Evolutionary conservation across 2,113 vertebrate genomes (phyloP).

Genomic region (Fregata magnificens): DNA sequence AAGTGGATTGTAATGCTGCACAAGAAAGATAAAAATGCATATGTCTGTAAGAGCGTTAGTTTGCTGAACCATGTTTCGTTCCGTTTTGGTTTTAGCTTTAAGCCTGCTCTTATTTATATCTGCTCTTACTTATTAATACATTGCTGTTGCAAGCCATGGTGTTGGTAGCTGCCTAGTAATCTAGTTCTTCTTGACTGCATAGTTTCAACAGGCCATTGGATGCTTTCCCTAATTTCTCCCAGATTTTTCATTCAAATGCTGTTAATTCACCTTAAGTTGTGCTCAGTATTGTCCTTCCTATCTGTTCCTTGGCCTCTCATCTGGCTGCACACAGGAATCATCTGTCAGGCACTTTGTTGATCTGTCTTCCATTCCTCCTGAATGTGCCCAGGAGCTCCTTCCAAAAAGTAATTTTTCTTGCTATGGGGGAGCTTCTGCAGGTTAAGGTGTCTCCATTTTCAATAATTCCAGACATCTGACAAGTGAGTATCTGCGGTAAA

Average conservation of each 20-base stretch:
- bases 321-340: neutral
- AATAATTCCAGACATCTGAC: neutral
- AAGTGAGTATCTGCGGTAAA: neutral
- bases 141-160: neutral
- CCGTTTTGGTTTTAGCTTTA: neutral
- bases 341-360: neutral
- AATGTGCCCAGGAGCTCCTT: neutral
- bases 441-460: neutral
- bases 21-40: neutral
- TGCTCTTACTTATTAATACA: neutral
- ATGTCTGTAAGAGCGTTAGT: neutral
- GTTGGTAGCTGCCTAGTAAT: neutral
- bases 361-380: neutral
- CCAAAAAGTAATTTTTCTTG: neutral
- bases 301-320: neutral
- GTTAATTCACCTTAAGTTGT: neutral
- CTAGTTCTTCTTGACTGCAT: neutral
- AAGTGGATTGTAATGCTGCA: neutral
- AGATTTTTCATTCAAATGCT: neutral
- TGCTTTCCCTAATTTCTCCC: neutral
- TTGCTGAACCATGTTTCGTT: neutral
- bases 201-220: neutral
- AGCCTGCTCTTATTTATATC: neutral
- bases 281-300: neutral
- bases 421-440: neutral